phyloP scores from a whole-genome alignment of 2,113 vertebrate genomes.

The Ranitomeya imitator region DNA sequence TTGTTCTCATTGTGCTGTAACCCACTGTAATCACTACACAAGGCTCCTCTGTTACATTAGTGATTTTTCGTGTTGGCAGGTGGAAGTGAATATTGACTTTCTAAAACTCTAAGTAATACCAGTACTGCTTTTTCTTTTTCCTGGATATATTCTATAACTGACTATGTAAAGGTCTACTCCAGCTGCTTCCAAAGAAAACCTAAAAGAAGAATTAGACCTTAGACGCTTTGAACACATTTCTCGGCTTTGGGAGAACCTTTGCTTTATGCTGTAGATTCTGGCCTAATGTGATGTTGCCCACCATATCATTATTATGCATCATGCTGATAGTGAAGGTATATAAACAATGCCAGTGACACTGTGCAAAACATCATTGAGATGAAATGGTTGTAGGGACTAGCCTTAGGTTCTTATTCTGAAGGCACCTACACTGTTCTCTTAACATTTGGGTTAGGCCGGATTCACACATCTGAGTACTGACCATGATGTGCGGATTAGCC shows the following conservation, averaged over 20 bases:
- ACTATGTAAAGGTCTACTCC: neutral
- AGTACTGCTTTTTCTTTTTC: neutral
- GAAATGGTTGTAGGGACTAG: too few species aligned
- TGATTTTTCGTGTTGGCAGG: constrained; percentile 26
- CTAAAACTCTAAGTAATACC: neutral
- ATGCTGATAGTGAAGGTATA: too few species aligned
- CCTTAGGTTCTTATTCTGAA: too few species aligned
- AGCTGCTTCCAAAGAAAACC: neutral
- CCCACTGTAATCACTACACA: constrained; percentile 32
- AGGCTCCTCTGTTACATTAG: neutral
- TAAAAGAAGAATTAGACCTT: neutral
- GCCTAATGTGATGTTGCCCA: neutral
- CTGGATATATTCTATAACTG: neutral
- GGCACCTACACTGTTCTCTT: too few species aligned
- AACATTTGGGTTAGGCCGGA: too few species aligned
- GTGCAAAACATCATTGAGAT: too few species aligned
- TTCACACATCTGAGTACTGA: too few species aligned
- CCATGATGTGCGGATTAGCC: too few species aligned
- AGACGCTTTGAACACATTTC: neutral
- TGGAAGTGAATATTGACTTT: neutral
- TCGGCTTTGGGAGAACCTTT: neutral
- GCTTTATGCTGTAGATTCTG: neutral
- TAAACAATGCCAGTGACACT: too few species aligned
- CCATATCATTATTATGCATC: too few species aligned
- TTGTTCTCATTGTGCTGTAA: constrained; percentile 36